These are phyloP conservation scores for Megalurothrips usitatus DNA, from an alignment of 2,888 invertebrate species.

Conservation along the genomic window DNA sequence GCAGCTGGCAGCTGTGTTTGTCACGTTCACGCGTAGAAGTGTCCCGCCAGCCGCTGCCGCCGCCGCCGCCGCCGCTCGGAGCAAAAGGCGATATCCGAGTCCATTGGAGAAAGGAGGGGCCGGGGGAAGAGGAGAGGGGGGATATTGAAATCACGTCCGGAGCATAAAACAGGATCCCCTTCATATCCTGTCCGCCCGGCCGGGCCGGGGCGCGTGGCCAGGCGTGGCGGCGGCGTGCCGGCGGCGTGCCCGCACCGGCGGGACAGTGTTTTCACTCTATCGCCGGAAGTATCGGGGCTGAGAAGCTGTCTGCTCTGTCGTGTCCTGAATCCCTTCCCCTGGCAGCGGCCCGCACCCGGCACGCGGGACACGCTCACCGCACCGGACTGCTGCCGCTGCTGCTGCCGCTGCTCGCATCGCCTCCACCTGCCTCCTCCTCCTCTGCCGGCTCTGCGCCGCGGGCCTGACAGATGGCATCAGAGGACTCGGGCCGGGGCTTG, in stretches of 20 bases:
- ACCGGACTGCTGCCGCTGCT: background rate
- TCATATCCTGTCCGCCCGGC: background rate
- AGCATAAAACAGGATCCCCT: background rate
- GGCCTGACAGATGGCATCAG: background rate
- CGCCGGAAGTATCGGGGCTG: background rate
- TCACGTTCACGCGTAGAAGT: background rate
- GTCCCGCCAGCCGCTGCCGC: background rate
- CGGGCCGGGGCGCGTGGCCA: background rate
- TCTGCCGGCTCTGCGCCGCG: no score
- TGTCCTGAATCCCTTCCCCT: no score
- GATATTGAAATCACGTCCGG: constrained; percentile 22
- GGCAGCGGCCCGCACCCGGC: no score
- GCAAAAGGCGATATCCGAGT: constrained; percentile 1
- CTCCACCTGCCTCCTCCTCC: background rate
- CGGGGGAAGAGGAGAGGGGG: background rate
- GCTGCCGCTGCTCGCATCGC: background rate
- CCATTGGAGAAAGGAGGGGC: background rate
- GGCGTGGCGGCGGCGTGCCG: background rate
- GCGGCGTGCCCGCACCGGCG: background rate
- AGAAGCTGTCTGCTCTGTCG: no score
- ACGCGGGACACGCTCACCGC: no score
- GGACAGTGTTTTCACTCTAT: background rate
- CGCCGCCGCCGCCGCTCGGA: background rate
- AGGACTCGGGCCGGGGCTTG: background rate
- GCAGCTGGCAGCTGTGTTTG: background rate